phyloP scores from a whole-genome alignment of 1,140 invertebrate species.

The Pantala flavescens region DNA sequence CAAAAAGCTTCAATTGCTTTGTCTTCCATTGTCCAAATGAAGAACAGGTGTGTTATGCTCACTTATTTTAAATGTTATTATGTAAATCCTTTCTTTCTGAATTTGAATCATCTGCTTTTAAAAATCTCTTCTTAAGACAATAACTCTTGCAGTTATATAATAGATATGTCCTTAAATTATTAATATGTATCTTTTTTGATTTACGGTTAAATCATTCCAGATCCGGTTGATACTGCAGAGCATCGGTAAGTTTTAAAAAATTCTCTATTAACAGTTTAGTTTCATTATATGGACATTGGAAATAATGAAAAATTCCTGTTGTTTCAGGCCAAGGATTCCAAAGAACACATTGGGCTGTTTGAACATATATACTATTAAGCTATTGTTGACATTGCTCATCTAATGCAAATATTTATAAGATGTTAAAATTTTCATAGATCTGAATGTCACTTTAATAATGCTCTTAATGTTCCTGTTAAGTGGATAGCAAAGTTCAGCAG shows the following conservation, averaged over 20 bases:
- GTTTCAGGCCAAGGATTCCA: slow-evolving; percentile 34
- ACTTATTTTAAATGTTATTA: neutral
- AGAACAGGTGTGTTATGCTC: slow-evolving; percentile 29
- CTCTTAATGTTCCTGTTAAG: too few species aligned
- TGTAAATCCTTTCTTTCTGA: too few species aligned
- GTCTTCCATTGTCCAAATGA: slow-evolving; percentile 41
- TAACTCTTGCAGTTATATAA: too few species aligned
- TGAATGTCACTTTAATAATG: neutral
- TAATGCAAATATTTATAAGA: neutral
- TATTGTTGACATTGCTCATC: neutral
- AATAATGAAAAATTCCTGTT: too few species aligned
- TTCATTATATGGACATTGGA: too few species aligned
- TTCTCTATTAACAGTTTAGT: too few species aligned
- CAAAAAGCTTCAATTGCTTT: slow-evolving; percentile 43
- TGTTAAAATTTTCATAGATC: neutral
- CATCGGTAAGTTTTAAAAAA: slow-evolving; percentile 21
- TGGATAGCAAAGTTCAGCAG: too few species aligned
- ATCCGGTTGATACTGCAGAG: slow-evolving; percentile 37
- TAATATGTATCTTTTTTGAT: too few species aligned
- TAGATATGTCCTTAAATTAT: too few species aligned
- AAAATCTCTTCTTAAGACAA: too few species aligned
- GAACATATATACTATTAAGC: slow-evolving; percentile 13
- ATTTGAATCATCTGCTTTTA: too few species aligned
- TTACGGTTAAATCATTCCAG: neutral
- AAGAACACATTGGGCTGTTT: slow-evolving; percentile 36